Base-by-base conservation (phyloP, 2,797 vertebrate genomes). In the Perodicticus potto region DNA sequence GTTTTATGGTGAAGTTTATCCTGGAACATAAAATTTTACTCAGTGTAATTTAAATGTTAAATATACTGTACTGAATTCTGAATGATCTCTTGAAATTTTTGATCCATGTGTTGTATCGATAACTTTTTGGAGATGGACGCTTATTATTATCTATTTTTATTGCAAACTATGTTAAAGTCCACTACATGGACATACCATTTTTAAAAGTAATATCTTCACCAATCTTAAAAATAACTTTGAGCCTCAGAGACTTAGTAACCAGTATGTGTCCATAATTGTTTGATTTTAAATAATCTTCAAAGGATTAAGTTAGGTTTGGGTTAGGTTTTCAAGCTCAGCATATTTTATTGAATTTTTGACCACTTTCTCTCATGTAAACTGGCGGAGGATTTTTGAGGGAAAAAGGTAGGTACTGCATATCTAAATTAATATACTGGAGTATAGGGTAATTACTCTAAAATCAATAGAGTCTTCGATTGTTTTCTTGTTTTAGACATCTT, bases 271-370 rank as follows among this genome's bases (percentile, higher is more conserved):
- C 88, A 7, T 92, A 86, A 76, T 19, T n/a, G 12, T 86, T 34
- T 49, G 17, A 87, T 87, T 97, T 84, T 43, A 94, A 85, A 55
- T 88, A 73, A 77, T 86, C 7, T 11, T 89, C 72, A 85, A 77
- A 95, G 86, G 55, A 90, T 93, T n/a, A 96, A 70, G 70, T 90
- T 85, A 49, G 69, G 17, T 93, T 84, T 91, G 76, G 29, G 29
- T 86, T 74, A 77, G 27, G 20, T 96, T 95, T 92, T 93, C 72
- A 43, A 55, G 59, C 32, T 76, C 65, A 74, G 19, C 69, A 27
- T 83, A 45, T 78, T 87, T 84, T 93, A 49, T 49, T 86, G 55
- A 76, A 22, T 45, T 85, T 11, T 88, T 45, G n/a, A 90, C 89
- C 19, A 2, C 49, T 93, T 70, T 82, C 37, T 90, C 40, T 95